These are phyloP conservation scores for Tholera decimalis DNA, from an alignment of 2,888 invertebrate species.

Conservation along the genomic window DNA sequence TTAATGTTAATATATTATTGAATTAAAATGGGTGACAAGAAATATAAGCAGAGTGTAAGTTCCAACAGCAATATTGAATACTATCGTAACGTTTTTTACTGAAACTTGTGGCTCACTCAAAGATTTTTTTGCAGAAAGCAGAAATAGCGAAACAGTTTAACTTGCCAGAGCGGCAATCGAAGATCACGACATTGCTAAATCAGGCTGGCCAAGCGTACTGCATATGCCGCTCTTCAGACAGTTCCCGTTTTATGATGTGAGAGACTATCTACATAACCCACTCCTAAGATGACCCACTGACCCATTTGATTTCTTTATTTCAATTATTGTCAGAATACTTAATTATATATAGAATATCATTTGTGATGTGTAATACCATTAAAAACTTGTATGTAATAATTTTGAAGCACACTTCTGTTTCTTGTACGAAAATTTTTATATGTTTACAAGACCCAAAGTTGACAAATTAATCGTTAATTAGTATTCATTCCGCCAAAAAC, in stretches of 20 bases:
- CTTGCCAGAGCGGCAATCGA: constrained; percentile 97
- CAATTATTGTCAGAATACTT: no score
- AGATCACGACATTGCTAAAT: constrained; percentile 96
- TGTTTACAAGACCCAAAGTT: no score
- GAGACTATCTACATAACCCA: constrained; percentile 70
- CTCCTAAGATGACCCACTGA: no score
- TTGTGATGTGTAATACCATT: no score
- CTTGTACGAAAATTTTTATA: no score
- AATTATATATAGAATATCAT: no score
- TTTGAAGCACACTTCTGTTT: no score
- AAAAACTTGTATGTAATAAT: no score
- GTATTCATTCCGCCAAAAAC: no score
- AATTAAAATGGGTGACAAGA: constrained; percentile 83
- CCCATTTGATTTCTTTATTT: no score
- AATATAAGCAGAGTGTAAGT: constrained; percentile 86
- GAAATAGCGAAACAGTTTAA: constrained; percentile 97
- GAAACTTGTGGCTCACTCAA: constrained; percentile 12
- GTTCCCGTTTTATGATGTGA: constrained; percentile 99
- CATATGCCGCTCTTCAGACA: constrained; percentile 98
- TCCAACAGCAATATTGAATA: background rate
- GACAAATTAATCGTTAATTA: no score
- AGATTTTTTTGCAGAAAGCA: constrained; percentile 92
- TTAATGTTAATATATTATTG: background rate
- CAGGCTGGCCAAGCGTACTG: constrained; percentile 98
- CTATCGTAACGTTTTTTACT: background rate